Base-by-base conservation (phyloP, 2,888 invertebrate genomes). In the Dastarcus helophoroides region DNA sequence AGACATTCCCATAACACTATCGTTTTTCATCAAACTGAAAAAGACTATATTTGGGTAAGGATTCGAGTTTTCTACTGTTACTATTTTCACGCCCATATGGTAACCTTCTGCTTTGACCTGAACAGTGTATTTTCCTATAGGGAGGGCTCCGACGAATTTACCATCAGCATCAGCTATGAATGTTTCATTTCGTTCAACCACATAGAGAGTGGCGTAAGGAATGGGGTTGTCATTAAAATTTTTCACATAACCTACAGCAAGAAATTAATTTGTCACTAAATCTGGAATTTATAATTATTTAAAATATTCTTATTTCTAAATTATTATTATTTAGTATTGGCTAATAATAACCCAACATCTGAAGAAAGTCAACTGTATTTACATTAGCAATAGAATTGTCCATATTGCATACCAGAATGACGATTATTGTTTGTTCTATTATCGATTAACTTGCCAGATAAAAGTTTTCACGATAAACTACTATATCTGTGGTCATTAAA, bases 1-100 rank as follows among this genome's bases (percentile, higher is more conserved):
- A 1, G 86, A 82, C 63, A 88, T 62, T 0, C 86, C 86, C 43
- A 80, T 62, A 9, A 85, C 71, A 36, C 64, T 67, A 40, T 77
- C 76, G 45, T 84, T 76, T 7, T 64, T 63, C 25, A 69, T 67
- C 31, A 88, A 51, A 40, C 76, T 77, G 42, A 86, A 73, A 39
- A 84, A 63, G 1, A 83, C 62, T 32, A 74, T 68, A 10, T 69
- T 67, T 1, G 71, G 67, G 28, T 60, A 61, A 1, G 62, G 61
- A 0, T 54, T 50, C n/a, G 44, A 48, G 11, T 46, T 48, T 22
- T 44, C 44, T 8, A 61, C 44, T 13, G 54, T 51, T 2, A 68
- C 46, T 19, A 60, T 51, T 25, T 64, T 73, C 14, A 67, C 65
- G 22, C 60, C 60, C 1, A 68, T 50, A 30, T 75, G 61, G 47